Base-by-base conservation (phyloP, 1,140 invertebrate genomes). In the Aphaenogaster floridana region DNA sequence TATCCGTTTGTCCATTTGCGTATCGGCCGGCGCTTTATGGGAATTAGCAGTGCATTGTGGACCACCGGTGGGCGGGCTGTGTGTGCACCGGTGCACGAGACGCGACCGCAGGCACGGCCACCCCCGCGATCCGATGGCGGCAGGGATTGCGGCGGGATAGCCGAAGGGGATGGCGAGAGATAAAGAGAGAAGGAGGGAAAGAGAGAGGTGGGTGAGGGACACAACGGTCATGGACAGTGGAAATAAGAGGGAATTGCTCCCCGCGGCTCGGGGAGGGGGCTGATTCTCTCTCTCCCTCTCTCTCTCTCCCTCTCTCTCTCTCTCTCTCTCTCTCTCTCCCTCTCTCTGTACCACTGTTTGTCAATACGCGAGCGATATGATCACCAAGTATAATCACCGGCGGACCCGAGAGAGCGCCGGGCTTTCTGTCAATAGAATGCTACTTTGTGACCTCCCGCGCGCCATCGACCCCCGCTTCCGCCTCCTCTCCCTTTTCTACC, bases 21-120 rank as follows among this genome's bases (percentile, higher is more conserved):
- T 93, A 93, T 92, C 92, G 89, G 89, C 74, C 92, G 90, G 86
- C 91, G 94, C 93, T 95, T 95, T 94, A 94, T 95, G 91, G 93
- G 93, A 95, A 94, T 95, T 95, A 94, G 93, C 93, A 92, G 93
- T 92, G 93, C 91, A 95, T 95, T 95, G 94, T 95, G 94, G 94
- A 94, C 90, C 93, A 93, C 91, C 89, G 88, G 91, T 94, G 93
- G 94, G 94, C 93, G 94, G 94, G 92, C 90, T 93, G 90, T 91
- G 83, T 93, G 91, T 93, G 93, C 93, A 93, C 86, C 92, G 90
- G 89, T 93, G 91, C 93, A 92, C 84, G 94, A 92, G 92, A 92
- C 90, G 89, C 90, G 92, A 86, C 86, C 89, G 77, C 91, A 89
- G 90, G 80, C 90, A 89, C 90, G 74, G 74, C 89, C 88, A 83